Evolutionary conservation across 2,797 vertebrate species (phyloP).

Genomic region (Loris lydekkerianus): DNA sequence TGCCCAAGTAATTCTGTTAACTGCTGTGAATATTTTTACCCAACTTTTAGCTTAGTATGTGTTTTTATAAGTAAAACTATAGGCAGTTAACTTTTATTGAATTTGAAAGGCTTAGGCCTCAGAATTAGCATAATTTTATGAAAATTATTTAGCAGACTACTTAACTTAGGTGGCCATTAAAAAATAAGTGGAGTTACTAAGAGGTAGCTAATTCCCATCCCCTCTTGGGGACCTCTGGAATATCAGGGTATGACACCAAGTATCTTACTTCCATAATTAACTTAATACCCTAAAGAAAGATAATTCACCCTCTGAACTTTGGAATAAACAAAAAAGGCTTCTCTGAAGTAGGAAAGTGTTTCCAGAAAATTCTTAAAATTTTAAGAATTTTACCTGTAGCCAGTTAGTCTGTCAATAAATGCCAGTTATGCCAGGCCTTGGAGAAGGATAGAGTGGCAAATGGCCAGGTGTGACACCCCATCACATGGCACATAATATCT

Average conservation of each 20-base stretch:
- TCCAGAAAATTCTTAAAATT: not conserved
- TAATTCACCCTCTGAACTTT: conserved; percentile 31
- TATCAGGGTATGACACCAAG: not conserved
- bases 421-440: too few species aligned
- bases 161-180: conserved; percentile 54
- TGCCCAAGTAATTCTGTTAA: conserved; percentile 33
- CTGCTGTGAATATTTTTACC: conserved; percentile 53
- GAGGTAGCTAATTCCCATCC: not conserved
- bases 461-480: fast-evolving
- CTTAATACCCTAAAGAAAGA: not conserved
- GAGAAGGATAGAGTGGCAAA: not conserved
- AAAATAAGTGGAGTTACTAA: conserved; percentile 18
- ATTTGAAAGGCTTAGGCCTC: conserved; percentile 29
- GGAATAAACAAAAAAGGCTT: not conserved
- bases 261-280: not conserved
- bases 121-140: conserved; percentile 55
- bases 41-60: conserved; percentile 54
- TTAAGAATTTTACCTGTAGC: not conserved
- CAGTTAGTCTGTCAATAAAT: not conserved
- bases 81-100: conserved; percentile 40
- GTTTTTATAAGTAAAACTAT: conserved; percentile 62
- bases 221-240: not conserved
- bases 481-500: fast-evolving
- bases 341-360: not conserved
- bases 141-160: conserved; percentile 34